Conservation (phyloP, 2,797 vertebrate species). For the Masticophis lateralis region DNA sequence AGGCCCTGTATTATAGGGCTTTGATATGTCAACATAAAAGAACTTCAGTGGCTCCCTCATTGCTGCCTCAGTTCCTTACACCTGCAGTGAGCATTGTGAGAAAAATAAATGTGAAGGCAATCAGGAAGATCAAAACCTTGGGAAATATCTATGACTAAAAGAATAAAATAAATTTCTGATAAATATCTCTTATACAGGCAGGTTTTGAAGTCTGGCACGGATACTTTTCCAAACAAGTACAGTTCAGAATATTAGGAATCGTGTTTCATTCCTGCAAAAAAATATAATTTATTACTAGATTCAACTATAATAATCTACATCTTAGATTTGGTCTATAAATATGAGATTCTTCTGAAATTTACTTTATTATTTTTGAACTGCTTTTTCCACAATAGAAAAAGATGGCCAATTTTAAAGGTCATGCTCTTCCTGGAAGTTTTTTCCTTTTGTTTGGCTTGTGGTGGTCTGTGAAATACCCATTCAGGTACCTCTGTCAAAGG, state of each 20-base stretch:
- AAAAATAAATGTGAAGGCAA: constrained; percentile 7
- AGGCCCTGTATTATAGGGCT: constrained; percentile 19
- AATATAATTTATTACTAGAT: background rate
- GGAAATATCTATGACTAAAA: background rate
- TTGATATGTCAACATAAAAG: constrained; percentile 40
- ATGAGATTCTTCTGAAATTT: constrained; percentile 16
- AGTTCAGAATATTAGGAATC: background rate
- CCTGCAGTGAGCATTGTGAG: constrained; percentile 19
- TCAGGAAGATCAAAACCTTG: constrained; percentile 5
- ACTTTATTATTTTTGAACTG: constrained; percentile 20
- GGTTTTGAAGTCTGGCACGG: background rate
- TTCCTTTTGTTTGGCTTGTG: constrained; percentile 85
- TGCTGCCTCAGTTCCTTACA: constrained; percentile 15
- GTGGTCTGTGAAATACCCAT: constrained; percentile 85
- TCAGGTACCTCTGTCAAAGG: constrained; percentile 82
- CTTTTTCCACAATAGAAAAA: constrained; percentile 46
- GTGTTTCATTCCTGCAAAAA: background rate
- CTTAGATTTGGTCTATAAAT: background rate
- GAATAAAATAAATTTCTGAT: background rate
- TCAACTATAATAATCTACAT: background rate
- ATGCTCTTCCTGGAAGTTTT: constrained; percentile 86
- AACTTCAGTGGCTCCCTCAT: constrained; percentile 3
- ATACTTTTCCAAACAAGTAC: background rate
- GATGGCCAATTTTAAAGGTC: constrained; percentile 91
- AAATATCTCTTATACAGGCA: background rate